Conservation (phyloP, 2,888 invertebrate genomes). For the Drosophila parthenogenetica region DNA sequence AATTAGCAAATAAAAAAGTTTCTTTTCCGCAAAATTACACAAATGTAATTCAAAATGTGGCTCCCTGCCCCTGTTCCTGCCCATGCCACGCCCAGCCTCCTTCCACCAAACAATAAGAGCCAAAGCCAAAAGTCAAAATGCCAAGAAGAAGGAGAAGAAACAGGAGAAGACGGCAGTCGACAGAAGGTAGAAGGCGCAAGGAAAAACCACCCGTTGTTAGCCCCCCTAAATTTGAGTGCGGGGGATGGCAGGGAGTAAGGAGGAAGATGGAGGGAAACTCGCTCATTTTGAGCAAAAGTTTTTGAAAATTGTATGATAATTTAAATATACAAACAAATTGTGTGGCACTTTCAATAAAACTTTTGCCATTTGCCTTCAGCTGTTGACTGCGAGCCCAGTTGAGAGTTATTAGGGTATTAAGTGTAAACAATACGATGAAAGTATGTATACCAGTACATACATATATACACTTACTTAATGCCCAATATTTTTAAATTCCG, state of each 20-base stretch:
- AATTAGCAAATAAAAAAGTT: slow-evolving; percentile 79
- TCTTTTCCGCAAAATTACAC: slow-evolving; percentile 80
- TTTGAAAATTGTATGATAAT: slow-evolving; percentile 77
- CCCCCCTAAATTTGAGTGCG: neutral
- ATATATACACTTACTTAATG: neutral
- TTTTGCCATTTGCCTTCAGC: slow-evolving; percentile 72
- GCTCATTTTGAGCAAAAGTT: slow-evolving; percentile 69
- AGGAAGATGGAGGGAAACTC: neutral
- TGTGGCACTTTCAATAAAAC: slow-evolving; percentile 81
- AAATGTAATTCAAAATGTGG: slow-evolving; percentile 74
- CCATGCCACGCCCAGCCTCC: neutral
- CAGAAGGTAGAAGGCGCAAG: slow-evolving; percentile 6
- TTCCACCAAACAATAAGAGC: slow-evolving; percentile 27
- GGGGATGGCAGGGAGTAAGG: no score
- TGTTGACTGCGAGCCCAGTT: slow-evolving; percentile 39
- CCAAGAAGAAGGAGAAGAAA: slow-evolving; percentile 36
- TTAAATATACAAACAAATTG: slow-evolving; percentile 81
- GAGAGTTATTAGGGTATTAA: slow-evolving; percentile 78
- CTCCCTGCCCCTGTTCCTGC: neutral
- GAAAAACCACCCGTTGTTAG: slow-evolving; percentile 13
- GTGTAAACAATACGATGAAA: slow-evolving; percentile 38
- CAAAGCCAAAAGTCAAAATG: slow-evolving; percentile 62
- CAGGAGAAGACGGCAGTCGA: neutral
- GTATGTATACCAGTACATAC: neutral
- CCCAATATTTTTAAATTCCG: neutral